These are phyloP conservation scores for Sussaba pulchella DNA, from an alignment of 2,888 invertebrate species.

Conservation along the genomic window DNA sequence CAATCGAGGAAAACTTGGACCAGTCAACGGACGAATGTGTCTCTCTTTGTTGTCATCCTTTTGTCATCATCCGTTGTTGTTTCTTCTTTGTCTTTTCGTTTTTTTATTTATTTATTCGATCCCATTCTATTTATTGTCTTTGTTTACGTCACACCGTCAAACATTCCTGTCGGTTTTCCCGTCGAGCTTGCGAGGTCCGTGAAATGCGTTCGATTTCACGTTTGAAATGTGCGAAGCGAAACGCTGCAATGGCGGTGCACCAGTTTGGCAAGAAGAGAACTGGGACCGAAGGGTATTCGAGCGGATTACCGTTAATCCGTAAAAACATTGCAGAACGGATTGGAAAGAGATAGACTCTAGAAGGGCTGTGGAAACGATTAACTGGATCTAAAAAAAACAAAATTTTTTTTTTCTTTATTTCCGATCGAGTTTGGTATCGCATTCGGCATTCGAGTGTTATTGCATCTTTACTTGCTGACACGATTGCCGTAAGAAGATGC, in stretches of 20 bases:
- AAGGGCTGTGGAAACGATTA: conserved; percentile 34
- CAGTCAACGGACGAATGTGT: conserved; percentile 67
- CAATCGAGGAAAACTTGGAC: conserved; percentile 55
- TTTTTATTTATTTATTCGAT: conserved; percentile 1
- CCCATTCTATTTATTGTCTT: conserved; percentile 39
- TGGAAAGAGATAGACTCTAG: conserved; percentile 7
- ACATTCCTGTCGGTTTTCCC: conserved; percentile 30
- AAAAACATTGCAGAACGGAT: conserved; percentile 39
- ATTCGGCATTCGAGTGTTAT: conserved; percentile 18
- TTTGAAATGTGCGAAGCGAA: conserved; percentile 59
- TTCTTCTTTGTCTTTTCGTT: conserved; percentile 42
- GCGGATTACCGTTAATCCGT: conserved; percentile 59
- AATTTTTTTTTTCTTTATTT: conserved; percentile 40
- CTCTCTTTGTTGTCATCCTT: conserved; percentile 57
- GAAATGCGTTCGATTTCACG: conserved; percentile 37
- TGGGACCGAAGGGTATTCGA: conserved; percentile 35
- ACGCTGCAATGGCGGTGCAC: conserved; percentile 37
- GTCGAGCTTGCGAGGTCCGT: conserved; percentile 38
- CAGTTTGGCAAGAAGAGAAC: conserved; percentile 37
- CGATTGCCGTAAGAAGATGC: conserved; percentile 75
- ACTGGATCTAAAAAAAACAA: not conserved
- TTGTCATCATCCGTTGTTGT: conserved; percentile 26
- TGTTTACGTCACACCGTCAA: conserved; percentile 24
- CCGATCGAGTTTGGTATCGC: conserved; percentile 11
- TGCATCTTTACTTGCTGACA: not conserved